These are phyloP conservation scores for Sebastes fasciatus DNA, from an alignment of 2,113 vertebrate genomes.

Conservation along the genomic window DNA sequence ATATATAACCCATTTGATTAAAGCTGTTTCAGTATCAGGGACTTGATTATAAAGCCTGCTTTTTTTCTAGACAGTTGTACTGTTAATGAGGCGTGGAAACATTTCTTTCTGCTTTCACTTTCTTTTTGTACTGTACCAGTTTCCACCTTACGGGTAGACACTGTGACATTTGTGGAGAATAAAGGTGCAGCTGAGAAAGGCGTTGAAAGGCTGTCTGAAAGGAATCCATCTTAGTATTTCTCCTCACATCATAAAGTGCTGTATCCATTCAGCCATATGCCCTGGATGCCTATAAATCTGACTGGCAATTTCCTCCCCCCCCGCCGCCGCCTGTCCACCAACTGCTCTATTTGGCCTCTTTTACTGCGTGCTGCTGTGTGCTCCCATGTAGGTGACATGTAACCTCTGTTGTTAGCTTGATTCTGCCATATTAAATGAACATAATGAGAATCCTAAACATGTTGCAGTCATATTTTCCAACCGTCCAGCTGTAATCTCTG, in stretches of 20 bases:
- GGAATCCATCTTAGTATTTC: conserved; percentile 35
- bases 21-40: not conserved
- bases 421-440: not conserved
- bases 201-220: conserved; percentile 9
- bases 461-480: not conserved
- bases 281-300: conserved; percentile 34
- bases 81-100: not conserved
- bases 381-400: not conserved
- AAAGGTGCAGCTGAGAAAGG: not conserved
- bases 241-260: conserved; percentile 37
- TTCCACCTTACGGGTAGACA: not conserved
- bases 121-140: not conserved
- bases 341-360: conserved; percentile 2
- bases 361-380: conserved; percentile 7
- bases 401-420: not conserved
- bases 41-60: not conserved
- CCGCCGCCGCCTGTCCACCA: not conserved
- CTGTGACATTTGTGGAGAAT: conserved; percentile 2
- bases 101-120: not conserved
- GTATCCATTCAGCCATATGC: conserved; percentile 21
- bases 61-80: not conserved
- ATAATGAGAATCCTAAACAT: not conserved
- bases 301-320: conserved; percentile 17
- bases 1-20: not conserved
- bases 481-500: not conserved